phyloP scores from a whole-genome alignment of 2,113 vertebrate species.

The Seriola quinqueradiata region DNA sequence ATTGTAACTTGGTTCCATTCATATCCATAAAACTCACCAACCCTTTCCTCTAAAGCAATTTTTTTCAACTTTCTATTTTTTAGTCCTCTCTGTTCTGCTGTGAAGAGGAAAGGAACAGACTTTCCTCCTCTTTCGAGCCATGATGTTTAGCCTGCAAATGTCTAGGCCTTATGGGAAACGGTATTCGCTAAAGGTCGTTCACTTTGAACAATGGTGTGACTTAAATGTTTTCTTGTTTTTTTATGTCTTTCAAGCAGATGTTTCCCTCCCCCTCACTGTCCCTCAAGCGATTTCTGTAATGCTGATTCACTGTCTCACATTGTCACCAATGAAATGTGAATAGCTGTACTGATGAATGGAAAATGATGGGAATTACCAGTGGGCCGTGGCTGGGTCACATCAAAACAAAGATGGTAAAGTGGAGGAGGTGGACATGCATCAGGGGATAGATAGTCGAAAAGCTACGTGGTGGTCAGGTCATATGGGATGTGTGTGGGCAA shows the following conservation, averaged over 20 bases:
- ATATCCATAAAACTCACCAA: neutral
- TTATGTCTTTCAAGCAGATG: conserved; percentile 33
- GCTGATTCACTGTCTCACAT: conserved; percentile 62
- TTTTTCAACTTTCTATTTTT: too few species aligned
- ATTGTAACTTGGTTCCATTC: neutral
- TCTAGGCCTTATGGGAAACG: neutral
- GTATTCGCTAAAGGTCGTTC: neutral
- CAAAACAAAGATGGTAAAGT: conserved; percentile 22
- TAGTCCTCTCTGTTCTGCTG: neutral
- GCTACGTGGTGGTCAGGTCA: conserved; percentile 43
- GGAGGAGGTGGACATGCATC: conserved; percentile 2
- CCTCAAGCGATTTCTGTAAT: conserved; percentile 7
- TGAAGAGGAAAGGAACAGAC: neutral
- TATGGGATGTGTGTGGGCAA: conserved; percentile 40
- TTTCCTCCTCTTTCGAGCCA: too few species aligned
- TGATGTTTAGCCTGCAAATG: neutral
- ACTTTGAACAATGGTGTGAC: neutral
- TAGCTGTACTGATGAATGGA: conserved; percentile 52
- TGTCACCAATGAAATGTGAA: conserved; percentile 43
- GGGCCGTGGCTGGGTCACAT: conserved; percentile 33
- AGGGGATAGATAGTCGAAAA: conserved; percentile 4
- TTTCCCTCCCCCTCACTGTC: conserved; percentile 32
- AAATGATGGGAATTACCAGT: conserved; percentile 63
- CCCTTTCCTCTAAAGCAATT: too few species aligned
- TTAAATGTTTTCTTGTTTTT: neutral